Conservation (phyloP, 2,888 invertebrate genomes). For the Ochlodes sylvanus region DNA sequence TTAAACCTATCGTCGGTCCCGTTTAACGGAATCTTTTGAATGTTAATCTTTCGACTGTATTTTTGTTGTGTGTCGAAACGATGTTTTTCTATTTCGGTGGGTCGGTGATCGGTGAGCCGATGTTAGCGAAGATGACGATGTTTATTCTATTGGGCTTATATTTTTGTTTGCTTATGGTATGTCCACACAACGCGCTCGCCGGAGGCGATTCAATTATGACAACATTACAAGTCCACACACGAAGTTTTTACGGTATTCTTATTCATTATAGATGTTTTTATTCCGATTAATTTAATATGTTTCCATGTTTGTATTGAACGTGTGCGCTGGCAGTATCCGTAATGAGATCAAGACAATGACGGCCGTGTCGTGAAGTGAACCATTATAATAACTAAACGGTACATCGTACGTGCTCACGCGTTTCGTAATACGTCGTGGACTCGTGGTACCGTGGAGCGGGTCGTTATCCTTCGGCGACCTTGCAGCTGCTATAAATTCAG, state of each 20-base stretch:
- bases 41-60: conserved; percentile 32
- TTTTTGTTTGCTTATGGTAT: conserved; percentile 47
- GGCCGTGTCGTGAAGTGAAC: conserved; percentile 2
- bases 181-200: conserved; percentile 54
- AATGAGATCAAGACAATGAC: conserved; percentile 22
- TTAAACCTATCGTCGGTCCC: conserved; percentile 31
- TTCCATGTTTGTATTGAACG: conserved; percentile 18
- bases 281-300: conserved; percentile 55
- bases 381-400: conserved; percentile 31
- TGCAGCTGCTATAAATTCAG: conserved; percentile 79
- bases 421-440: conserved; percentile 59
- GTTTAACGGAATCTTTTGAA: conserved; percentile 30
- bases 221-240: conserved; percentile 49
- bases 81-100: conserved; percentile 34
- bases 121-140: conserved; percentile 50
- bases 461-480: conserved; percentile 80
- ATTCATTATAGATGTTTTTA: conserved; percentile 56
- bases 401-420: conserved; percentile 39
- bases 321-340: not conserved
- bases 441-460: conserved; percentile 59
- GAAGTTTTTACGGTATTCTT: conserved; percentile 52
- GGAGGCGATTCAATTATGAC: conserved; percentile 66
- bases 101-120: conserved; percentile 20
- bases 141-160: conserved; percentile 47
- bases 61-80: conserved; percentile 29